Percentiles rank a stretch among this genome's conserved stretches.
phyloP scores from a whole-genome alignment of 2,888 invertebrate genomes.

The Dolomedes plantarius region DNA sequence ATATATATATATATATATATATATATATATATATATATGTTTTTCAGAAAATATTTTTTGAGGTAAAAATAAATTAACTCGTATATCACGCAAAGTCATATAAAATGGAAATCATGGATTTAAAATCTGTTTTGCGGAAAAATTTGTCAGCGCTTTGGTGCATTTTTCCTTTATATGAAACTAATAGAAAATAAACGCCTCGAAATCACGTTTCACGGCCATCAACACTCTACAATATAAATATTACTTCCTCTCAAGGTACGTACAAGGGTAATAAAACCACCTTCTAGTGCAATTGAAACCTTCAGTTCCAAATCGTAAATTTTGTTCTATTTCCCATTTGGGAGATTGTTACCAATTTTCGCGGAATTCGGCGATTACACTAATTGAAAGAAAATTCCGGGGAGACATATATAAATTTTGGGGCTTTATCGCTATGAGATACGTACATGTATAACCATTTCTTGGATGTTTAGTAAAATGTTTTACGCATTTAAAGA shows the following conservation, averaged over 20 bases:
- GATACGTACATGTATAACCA: neutral
- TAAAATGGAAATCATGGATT: too few relatives aligned
- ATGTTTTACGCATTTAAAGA: too few relatives aligned
- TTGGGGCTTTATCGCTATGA: neutral
- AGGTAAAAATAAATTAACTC: too few relatives aligned
- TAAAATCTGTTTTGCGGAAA: too few relatives aligned
- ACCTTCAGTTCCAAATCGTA: neutral
- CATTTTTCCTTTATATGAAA: too few relatives aligned
- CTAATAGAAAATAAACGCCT: neutral
- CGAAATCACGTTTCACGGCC: neutral
- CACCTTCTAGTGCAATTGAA: neutral
- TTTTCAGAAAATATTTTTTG: too few relatives aligned
- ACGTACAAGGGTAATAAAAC: neutral
- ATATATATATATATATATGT: too few relatives aligned
- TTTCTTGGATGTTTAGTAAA: too few relatives aligned
- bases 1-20: too few relatives aligned
- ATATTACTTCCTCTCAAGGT: neutral
- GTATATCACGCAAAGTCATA: too few relatives aligned
- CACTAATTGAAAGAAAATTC: neutral
- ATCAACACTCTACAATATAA: neutral
- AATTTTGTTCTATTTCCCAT: conserved; percentile 4
- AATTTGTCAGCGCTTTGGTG: too few relatives aligned
- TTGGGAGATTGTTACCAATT: neutral
- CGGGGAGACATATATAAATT: neutral
- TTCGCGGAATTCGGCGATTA: neutral